Base-by-base conservation (phyloP, 1,140 invertebrate genomes). In the Heterodera carotae region DNA sequence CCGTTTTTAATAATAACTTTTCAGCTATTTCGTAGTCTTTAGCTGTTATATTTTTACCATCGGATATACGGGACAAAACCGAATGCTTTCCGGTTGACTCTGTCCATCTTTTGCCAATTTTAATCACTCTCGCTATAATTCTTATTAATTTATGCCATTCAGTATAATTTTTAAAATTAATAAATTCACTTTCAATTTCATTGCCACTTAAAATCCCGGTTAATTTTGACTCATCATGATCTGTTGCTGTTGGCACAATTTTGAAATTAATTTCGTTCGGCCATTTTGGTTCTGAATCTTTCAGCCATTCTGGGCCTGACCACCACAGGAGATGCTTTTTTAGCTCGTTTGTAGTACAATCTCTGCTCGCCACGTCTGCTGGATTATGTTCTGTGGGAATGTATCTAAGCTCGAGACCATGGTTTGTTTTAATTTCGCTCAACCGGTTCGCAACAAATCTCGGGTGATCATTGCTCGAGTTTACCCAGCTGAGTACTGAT, bases 91-190 rank as follows among this genome's bases (percentile, higher is more conserved):
- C 36, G 36, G 25, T 48, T 69, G 34, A 36, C 27, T 4, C 36
- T 31, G 36, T 15, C 68, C 68, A 69, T 36, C 4, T 69, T 33
- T 53, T 5, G 4, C 8, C 0, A 4, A 33, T 10, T 15, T 48
- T 27, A 2, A 29, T 27, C 15, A 69, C 68, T 48, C 39, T 36
- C 18, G 53, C 10, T 12, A 69, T 18, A 27, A 69, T 69, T 69
- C 18, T 69, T 18, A 69, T 12, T 10, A 69, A 8, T 69, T 69
- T 69, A 34, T 69, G 25, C 68, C 68, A 69, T 36, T 69, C 29
- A 8, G 25, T 69, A 48, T 36, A 34, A 15, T 69, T 34, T 53
- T 27, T 10, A 29, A 36, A 69, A 10, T 27, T 34, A 15, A 18
- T 69, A 8, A 15, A 56, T 22, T 56, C 48, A 1, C 22, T 56